Conservation (phyloP, 1,140 invertebrate genomes). For the Varroa destructor region DNA sequence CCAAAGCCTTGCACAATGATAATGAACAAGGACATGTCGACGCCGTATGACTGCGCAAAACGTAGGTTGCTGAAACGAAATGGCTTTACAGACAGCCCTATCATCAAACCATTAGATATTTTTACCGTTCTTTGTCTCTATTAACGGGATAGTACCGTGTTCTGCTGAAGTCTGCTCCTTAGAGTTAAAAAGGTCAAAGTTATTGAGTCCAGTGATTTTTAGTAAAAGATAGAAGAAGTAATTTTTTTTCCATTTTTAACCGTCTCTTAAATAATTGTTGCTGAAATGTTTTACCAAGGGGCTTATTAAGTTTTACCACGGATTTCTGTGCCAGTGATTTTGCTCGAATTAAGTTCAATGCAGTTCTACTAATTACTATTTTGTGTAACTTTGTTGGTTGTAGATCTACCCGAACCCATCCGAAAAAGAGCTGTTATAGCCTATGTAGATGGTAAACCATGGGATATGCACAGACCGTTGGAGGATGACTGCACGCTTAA, state of each 20-base stretch:
- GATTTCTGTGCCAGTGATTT: too few relatives aligned
- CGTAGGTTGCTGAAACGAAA: slow-evolving; percentile 52
- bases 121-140: background rate
- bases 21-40: slow-evolving; percentile 86
- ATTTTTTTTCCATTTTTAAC: too few relatives aligned
- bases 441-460: slow-evolving; percentile 58
- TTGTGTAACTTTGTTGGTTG: slow-evolving; percentile 35
- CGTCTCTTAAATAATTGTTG: too few relatives aligned
- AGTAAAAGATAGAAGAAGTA: too few relatives aligned
- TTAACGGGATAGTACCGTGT: background rate
- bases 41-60: slow-evolving; percentile 76
- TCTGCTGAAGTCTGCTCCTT: too few relatives aligned
- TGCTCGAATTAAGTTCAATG: background rate
- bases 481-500: slow-evolving; percentile 59
- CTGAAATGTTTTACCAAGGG: too few relatives aligned
- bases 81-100: background rate
- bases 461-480: slow-evolving; percentile 85
- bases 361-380: background rate
- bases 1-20: slow-evolving; percentile 58
- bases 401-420: slow-evolving; percentile 61
- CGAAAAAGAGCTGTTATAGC: slow-evolving; percentile 60
- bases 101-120: slow-evolving; percentile 10
- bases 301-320: too few relatives aligned
- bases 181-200: too few relatives aligned
- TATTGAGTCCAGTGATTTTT: too few relatives aligned